Evolutionary conservation across 2,888 invertebrate species (phyloP), one percentile per base, ranked within the genome.

Genomic region (Trisateles emortualis): DNA sequence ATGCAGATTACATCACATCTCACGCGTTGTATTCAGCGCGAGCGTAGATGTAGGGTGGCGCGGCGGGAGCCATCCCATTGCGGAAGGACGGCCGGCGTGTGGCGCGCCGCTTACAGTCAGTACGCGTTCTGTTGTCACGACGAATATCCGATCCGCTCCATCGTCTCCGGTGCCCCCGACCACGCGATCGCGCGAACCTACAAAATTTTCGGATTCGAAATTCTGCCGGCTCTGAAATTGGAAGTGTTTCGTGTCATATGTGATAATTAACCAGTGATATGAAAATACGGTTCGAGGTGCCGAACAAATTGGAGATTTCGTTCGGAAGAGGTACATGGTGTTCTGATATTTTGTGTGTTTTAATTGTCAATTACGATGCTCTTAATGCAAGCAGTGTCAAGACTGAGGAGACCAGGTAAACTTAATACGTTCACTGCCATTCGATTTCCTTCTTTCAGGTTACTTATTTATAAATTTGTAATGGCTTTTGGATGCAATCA

Each of bases 221-320:
- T 56, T 56, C 33, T 42, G 14, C 39, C 71, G 53, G 62, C 74
- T 69, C 62, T 64, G 59, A 72, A 77, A 74, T 77, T 72, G 62
- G 62, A 73, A 61, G 70, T 65, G 57, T 69, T 72, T 68, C 56
- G 76, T 73, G 75, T 54, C 67, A 75, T 57, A 77, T 80, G 77
- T 75, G 75, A 74, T 59, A 68, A 62, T 30, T 59, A 72, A 68
- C 73, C 47, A 81, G 86, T 88, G 89, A 85, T 83, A 91, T 92
- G 92, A 87, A 81, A 84, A 92, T 92, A 81, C 84, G 91, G 52
- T 92, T 90, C 72, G 92, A 92, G 81, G 92, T 91, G 84, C 92
- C 92, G 55, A 92, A 92, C 75, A 92, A 88, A 76, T 90, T 92
- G 91, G 92, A 92, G 87, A 92, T 92, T 73, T 80, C 84, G 71